Base-by-base conservation (phyloP, 2,888 invertebrate species). In the Tineola bisselliella region DNA sequence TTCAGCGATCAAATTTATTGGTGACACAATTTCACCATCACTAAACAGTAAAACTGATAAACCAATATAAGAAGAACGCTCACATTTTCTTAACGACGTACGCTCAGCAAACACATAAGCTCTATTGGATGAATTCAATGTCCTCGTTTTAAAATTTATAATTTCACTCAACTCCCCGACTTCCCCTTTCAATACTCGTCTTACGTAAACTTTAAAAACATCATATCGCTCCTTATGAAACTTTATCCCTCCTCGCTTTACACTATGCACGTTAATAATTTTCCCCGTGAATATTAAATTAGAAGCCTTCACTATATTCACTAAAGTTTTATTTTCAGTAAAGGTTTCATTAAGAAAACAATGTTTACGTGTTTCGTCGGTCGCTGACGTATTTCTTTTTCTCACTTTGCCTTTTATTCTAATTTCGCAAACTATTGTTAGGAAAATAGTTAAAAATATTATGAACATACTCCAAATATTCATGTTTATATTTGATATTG, bases 211-310 rank as follows among this genome's bases (percentile, higher is more conserved):
- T 79, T 84, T 88, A 62, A 77, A 84, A 66, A 87, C 72, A 69
- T 75, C 78, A 30, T 48, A 48, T 10, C 60, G 60, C 62, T 69
- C 73, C 66, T 72, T 79, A 62, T 68, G 70, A 69, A 76, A 77
- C 62, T 76, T 76, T 62, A 62, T 64, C 33, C 64, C 65, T 30
- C 64, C 65, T 15, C 75, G 73, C 64, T 72, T 79, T 62, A 74
- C 72, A 66, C 73, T 77, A 64, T 74, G 73, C 63, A 79, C 77
- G 67, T 76, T 76, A 56, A 83, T 81, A 69, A 88, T 84, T 82
- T 88, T 88, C 60, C 87, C 88, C 19, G 87, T 87, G 67, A 88
- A 87, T 75, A 88, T 84, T 67, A 79, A 86, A 69, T 81, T 80
- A 25, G 88, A 84, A 62, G 76, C 70, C 62, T 72, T 69, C 68